These are phyloP conservation scores for Ashinkailepas kermadecensis DNA, from an alignment of 2,888 invertebrate species.

Conservation along the genomic window DNA sequence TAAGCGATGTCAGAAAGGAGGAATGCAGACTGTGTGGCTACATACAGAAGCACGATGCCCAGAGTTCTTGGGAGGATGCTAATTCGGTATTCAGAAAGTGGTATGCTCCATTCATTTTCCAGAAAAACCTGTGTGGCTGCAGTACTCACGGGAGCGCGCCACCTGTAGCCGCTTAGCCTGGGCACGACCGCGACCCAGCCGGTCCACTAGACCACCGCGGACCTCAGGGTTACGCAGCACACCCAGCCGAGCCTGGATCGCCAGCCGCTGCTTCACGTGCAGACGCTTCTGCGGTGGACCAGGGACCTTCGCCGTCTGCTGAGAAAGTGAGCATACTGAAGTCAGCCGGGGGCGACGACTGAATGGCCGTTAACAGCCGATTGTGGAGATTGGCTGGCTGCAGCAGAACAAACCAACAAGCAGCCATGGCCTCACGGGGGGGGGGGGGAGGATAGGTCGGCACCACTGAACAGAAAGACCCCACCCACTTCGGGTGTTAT, in stretches of 20 bases:
- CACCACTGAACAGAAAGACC: too few species aligned
- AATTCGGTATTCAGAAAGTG: background rate
- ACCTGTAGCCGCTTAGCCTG: background rate
- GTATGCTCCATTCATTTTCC: background rate
- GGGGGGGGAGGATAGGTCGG: background rate
- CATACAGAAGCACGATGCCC: too few species aligned
- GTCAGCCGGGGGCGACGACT: background rate
- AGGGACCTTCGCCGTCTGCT: background rate
- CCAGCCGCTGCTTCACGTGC: constrained; percentile 19
- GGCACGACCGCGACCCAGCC: background rate
- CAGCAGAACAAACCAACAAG: too few species aligned
- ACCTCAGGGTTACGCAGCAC: background rate
- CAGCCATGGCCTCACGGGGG: too few species aligned
- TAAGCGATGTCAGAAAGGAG: too few species aligned
- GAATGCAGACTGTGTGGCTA: too few species aligned
- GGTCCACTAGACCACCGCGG: background rate
- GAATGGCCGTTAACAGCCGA: background rate
- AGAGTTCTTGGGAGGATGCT: too few species aligned
- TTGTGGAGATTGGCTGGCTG: background rate
- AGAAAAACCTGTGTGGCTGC: background rate
- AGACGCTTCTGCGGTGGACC: background rate
- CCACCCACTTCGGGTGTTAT: too few species aligned
- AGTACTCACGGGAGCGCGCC: background rate
- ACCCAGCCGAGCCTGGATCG: constrained; percentile 8
- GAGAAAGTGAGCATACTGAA: background rate